Percentiles rank a stretch among this genome's conserved stretches.
Evolutionary conservation across 1,140 invertebrate species (phyloP).

Genomic region (Xylocopa sonorina): DNA sequence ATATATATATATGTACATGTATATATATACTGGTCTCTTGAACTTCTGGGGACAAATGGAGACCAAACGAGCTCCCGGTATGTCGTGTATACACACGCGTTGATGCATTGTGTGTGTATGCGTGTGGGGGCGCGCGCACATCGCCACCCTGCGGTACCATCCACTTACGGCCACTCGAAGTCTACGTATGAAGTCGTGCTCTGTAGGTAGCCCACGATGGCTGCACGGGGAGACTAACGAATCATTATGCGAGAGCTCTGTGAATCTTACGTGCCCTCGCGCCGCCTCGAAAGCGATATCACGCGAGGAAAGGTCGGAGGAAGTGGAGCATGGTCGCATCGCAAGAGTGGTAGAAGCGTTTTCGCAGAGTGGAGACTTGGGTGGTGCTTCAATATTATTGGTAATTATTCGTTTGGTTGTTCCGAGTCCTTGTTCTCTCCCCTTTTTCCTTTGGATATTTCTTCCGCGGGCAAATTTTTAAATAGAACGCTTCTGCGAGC

Average conservation of each 20-base stretch:
- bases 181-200: conserved; percentile 53
- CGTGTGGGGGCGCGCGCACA: not conserved
- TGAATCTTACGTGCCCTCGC: conserved; percentile 35
- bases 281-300: conserved; percentile 25
- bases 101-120: not conserved
- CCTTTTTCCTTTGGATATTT: not conserved
- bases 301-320: conserved; percentile 3
- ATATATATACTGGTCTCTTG: conserved; percentile 44
- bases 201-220: conserved; percentile 33
- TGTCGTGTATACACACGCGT: not conserved
- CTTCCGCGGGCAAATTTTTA: not conserved
- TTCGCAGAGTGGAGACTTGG: no score
- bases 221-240: conserved; percentile 45
- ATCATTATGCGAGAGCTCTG: conserved; percentile 48
- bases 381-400: not conserved
- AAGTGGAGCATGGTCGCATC: conserved; percentile 26
- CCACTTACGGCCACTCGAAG: conserved; percentile 62
- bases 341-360: not conserved
- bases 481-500: no score
- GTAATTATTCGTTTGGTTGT: not conserved
- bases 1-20: not conserved
- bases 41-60: conserved; percentile 67
- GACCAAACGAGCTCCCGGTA: conserved; percentile 60
- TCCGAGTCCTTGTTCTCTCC: not conserved
- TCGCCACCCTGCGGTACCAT: conserved; percentile 58